A percentile compares a stretch with the other conserved stretches of the same genome.
Conservation (phyloP, 2,797 vertebrate species). For the Botia almorhae region DNA sequence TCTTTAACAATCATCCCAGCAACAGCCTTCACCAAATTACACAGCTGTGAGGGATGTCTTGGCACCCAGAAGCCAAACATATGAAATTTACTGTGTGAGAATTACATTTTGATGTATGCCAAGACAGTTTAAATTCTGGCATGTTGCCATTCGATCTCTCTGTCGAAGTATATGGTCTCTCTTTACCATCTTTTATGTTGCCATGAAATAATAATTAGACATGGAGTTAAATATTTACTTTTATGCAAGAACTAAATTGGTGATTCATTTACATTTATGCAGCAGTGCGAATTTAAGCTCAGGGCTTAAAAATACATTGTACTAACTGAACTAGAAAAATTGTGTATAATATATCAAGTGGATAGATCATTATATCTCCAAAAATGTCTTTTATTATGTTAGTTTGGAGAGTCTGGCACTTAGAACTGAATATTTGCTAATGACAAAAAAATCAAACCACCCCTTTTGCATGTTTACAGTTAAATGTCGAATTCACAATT, state of each 20-base stretch:
- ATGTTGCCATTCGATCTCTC: background rate
- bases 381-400: background rate
- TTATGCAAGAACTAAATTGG: background rate
- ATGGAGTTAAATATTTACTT: background rate
- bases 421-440: background rate
- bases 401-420: background rate
- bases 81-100: conserved; percentile 4
- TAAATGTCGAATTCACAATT: background rate
- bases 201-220: conserved; percentile 2
- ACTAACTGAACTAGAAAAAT: background rate
- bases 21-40: background rate
- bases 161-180: background rate
- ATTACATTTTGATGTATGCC: background rate
- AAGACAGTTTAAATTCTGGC: background rate
- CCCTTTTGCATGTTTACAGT: background rate
- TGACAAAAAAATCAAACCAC: background rate
- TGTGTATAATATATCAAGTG: background rate
- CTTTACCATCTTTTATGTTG: background rate
- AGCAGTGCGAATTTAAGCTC: background rate
- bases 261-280: background rate
- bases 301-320: background rate
- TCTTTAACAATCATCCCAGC: conserved; percentile 1
- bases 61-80: background rate
- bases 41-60: background rate
- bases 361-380: background rate